Evolutionary conservation across 2,113 vertebrate genomes (phyloP).

Genomic region (Phalacrocorax pelagicus): DNA sequence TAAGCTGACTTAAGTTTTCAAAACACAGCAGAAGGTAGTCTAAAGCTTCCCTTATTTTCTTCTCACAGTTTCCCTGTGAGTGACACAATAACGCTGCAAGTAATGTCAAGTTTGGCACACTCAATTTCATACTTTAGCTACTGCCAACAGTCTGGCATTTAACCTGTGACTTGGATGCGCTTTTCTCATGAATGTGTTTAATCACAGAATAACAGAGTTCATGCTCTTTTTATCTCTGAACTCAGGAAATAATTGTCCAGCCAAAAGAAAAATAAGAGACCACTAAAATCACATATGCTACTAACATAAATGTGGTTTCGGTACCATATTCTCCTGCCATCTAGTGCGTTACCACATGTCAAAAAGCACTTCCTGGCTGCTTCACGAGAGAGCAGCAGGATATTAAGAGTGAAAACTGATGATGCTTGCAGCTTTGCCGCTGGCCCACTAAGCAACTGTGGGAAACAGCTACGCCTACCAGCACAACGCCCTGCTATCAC

Average conservation of each 20-base stretch:
- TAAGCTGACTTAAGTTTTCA: background rate
- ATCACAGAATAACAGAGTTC: background rate
- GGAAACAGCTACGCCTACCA: background rate
- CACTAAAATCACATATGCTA: fast-evolving
- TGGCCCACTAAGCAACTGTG: background rate
- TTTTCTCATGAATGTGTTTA: background rate
- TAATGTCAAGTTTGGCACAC: background rate
- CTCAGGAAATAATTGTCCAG: background rate
- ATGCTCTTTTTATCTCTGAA: background rate
- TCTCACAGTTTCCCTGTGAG: background rate
- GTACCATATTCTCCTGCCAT: background rate
- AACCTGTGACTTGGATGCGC: too few relatives aligned
- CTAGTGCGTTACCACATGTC: fast-evolving
- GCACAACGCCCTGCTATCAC: fast-evolving
- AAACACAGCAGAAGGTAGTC: background rate
- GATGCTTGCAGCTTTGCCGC: background rate
- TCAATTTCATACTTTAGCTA: background rate
- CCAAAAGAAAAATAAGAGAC: background rate
- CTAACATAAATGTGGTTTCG: fast-evolving
- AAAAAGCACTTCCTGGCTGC: background rate
- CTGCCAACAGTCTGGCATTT: background rate
- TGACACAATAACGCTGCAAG: background rate
- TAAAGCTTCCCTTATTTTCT: background rate
- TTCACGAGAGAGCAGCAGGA: background rate
- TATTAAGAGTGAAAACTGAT: background rate